Base-by-base conservation (phyloP, 2,888 invertebrate species). In the Peribatodes rhomboidaria region DNA sequence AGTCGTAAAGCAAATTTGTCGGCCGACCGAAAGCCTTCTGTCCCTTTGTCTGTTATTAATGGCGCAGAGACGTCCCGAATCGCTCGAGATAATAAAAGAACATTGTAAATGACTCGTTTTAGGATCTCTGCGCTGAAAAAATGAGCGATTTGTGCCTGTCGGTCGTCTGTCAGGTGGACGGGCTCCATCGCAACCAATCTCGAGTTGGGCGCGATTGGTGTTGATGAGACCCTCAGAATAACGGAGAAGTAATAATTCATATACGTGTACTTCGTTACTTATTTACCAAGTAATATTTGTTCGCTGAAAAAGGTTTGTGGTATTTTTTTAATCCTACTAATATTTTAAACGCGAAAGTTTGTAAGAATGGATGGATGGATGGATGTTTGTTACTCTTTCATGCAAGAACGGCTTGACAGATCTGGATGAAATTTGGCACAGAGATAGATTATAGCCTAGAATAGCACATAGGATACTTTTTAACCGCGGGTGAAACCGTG, bases 31-130 rank as follows among this genome's bases (percentile, higher is more conserved):
- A 78, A 80, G 77, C 80, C 78, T 79, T 78, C 77, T 75, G 80
- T 75, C 76, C 72, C 75, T 73, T 81, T 74, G 68, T 72, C 75
- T 72, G 79, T 83, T 85, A 86, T 86, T 84, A 86, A 88, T 85
- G 82, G 76, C 63, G 39, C 52, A 35, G 68, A 74, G 77, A 78
- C 77, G 77, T 75, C 76, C 70, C 74, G 71, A 71, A 76, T 76
- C 76, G 71, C 77, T 80, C 72, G 67, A 75, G 78, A 83, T 84
- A 81, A 80, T 84, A 85, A 84, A 85, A 81, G 77, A 76, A 82
- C 79, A 80, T 82, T 80, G 78, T 81, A 79, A 83, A 84, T 79
- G 76, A 80, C 76, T 78, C 77, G 74, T 81, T 79, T 76, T 72
- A 76, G 74, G 76, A 79, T 69, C 74, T 69, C 59, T 62, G 68